Conservation (phyloP, 2,888 invertebrate genomes). For the Strigamia transsilvanica region DNA sequence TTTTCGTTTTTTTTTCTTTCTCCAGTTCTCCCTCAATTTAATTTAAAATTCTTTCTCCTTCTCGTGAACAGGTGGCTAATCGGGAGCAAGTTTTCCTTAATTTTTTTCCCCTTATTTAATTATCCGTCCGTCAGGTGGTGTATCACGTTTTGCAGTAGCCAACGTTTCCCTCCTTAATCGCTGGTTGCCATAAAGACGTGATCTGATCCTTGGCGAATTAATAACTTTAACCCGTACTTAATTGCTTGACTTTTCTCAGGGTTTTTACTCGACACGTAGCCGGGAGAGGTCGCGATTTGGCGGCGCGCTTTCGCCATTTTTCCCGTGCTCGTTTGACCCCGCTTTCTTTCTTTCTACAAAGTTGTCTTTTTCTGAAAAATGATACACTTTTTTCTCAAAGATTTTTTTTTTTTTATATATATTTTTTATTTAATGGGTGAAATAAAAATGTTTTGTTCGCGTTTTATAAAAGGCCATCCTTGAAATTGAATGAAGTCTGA, state of each 20-base stretch:
- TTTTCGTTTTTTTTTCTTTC: not conserved
- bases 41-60: slow-evolving; percentile 46
- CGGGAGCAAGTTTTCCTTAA: slow-evolving; percentile 47
- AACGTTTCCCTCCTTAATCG: slow-evolving; percentile 41
- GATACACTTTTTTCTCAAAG: not conserved
- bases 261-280: slow-evolving; percentile 7
- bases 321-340: slow-evolving; percentile 36
- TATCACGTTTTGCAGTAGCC: slow-evolving; percentile 48
- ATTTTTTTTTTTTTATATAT: not conserved
- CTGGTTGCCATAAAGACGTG: slow-evolving; percentile 45
- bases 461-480: slow-evolving; percentile 13
- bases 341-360: not conserved
- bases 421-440: no score
- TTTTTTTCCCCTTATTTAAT: slow-evolving; percentile 28
- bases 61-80: slow-evolving; percentile 49
- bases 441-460: slow-evolving; percentile 12
- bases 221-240: slow-evolving; percentile 33
- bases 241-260: slow-evolving; percentile 41
- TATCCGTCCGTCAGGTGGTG: slow-evolving; percentile 45
- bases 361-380: slow-evolving; percentile 1
- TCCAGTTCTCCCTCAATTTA: slow-evolving; percentile 28
- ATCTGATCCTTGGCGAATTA: slow-evolving; percentile 45
- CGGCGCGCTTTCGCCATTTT: not conserved
- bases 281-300: not conserved
- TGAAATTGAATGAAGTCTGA: slow-evolving; percentile 47